Evolutionary conservation across 2,888 invertebrate genomes (phyloP), one percentile per base, ranked within the genome.

Genomic region (Keiferia lycopersicella): DNA sequence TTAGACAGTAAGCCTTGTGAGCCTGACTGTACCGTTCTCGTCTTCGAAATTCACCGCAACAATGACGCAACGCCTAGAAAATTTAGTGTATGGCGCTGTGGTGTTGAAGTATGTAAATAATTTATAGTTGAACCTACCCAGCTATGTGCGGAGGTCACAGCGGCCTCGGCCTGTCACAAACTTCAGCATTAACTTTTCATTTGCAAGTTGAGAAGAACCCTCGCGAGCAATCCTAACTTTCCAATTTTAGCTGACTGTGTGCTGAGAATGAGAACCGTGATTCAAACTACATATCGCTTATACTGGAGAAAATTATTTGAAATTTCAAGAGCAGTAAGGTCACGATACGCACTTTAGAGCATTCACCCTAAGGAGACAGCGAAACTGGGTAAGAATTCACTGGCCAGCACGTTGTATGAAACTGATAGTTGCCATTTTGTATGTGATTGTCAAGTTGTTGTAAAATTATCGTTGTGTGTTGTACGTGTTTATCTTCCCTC

Each of bases 121-220:
- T 53, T 53, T 14, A 51, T 20, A 51, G 51, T 51, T 51, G 50
- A 16, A 41, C 12, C 8, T 50, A 20, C 20, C 6, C 50, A 74
- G 77, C 78, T 71, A 74, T 74, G 79, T 61, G 48, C 45, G 16
- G 45, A 45, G 50, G 48, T 34, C 79, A 80, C 77, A 76, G 72
- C 74, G 78, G 78, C 78, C 73, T 70, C 81, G 81, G 79, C 78
- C 83, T 84, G 86, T 85, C 86, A 82, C 72, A 71, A 86, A 87
- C 79, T 87, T 86, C 78, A 75, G 80, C 86, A 53, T 88, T 87
- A 87, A 87, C 87, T 87, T 88, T 88, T 86, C 87, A 88, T 88
- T 87, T 87, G 82, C 82, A 86, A 87, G 83, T 87, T 87, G 77
- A 72, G 75, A 77, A 75, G 78, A 78, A 82, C 73, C 79, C 66